Conservation (phyloP, 1,140 invertebrate genomes). For the Halesus radiatus region DNA sequence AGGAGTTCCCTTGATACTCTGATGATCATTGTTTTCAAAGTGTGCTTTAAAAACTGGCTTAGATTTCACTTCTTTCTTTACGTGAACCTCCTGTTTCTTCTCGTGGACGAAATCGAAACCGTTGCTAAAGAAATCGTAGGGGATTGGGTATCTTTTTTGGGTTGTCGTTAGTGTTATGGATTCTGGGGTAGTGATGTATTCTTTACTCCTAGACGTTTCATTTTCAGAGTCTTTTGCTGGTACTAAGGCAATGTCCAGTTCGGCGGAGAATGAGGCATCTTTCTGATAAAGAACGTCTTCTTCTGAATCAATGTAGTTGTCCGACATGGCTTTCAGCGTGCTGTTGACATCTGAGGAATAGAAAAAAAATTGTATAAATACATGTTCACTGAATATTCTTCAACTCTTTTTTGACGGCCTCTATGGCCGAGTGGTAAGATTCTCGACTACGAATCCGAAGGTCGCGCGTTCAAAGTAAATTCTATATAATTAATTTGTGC, state of each 20-base stretch:
- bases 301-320: conserved; percentile 71
- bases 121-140: conserved; percentile 29
- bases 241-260: conserved; percentile 70
- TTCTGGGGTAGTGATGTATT: conserved; percentile 2
- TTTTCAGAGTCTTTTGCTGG: conserved; percentile 52
- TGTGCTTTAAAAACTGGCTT: conserved; percentile 1
- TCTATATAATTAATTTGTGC: too few species aligned
- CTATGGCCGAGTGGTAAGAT: too few species aligned
- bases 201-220: conserved; percentile 27
- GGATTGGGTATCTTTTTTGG: conserved; percentile 17
- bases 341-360: conserved; percentile 77
- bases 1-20: conserved; percentile 42
- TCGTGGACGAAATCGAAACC: conserved; percentile 17
- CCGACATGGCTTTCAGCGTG: conserved; percentile 71
- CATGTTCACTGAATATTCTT: background rate
- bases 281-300: conserved; percentile 88
- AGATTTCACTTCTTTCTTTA: background rate
- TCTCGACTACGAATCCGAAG: too few species aligned
- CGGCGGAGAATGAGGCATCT: conserved; percentile 85
- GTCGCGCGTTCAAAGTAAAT: too few species aligned
- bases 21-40: conserved; percentile 9
- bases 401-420: too few species aligned
- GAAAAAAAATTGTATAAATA: background rate
- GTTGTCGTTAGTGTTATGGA: background rate
- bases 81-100: background rate